A percentile compares a stretch with the other conserved stretches of the same genome.
Evolutionary conservation across 2,113 vertebrate species (phyloP).

Genomic region (Ptilonorhynchus violaceus): DNA sequence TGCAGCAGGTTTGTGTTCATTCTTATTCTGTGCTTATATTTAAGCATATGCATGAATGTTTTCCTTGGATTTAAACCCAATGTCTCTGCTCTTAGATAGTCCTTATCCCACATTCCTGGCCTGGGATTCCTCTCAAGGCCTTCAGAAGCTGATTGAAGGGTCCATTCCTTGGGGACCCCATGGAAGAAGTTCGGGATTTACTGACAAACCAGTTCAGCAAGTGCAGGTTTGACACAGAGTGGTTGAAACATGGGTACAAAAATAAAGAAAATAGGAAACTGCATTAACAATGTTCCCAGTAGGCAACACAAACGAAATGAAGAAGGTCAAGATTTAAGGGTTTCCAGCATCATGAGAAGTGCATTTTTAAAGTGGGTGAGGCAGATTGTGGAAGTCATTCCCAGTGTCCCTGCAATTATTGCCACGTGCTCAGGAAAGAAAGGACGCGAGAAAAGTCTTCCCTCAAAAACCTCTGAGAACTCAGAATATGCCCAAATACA

Average conservation of each 20-base stretch:
- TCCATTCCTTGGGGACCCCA: neutral
- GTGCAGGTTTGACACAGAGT: neutral
- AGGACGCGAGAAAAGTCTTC: neutral
- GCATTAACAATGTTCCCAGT: neutral
- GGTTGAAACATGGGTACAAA: neutral
- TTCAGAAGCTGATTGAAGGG: neutral
- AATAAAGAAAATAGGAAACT: neutral
- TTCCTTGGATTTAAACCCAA: neutral
- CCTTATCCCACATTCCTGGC: neutral
- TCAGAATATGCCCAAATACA: neutral
- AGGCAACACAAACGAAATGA: neutral
- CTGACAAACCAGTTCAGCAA: neutral
- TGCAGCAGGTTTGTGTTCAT: neutral
- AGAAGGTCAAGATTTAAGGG: neutral
- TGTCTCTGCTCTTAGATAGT: neutral
- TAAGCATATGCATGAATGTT: neutral
- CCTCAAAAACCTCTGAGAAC: neutral
- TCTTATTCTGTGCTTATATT: neutral
- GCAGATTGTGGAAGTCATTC: neutral
- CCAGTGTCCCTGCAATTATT: neutral
- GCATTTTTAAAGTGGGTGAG: neutral
- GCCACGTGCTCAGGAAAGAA: neutral
- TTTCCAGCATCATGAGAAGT: neutral
- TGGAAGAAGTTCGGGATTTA: neutral
- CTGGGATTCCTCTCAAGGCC: neutral